Percentiles rank a stretch among this genome's conserved stretches.
Conservation (phyloP, 1,140 invertebrate species). For the Drosophila virilis region DNA sequence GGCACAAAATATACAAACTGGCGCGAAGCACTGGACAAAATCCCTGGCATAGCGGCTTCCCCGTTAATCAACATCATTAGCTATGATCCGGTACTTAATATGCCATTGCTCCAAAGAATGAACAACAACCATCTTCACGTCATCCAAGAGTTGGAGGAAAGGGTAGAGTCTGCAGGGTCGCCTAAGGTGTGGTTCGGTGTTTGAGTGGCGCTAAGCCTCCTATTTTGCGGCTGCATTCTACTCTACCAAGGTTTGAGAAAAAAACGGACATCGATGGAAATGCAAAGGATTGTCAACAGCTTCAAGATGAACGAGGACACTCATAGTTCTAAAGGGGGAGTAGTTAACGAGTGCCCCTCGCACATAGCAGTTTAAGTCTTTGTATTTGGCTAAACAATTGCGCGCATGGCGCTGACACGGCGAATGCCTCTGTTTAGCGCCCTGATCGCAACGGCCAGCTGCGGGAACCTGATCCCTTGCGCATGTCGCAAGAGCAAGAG, state of each 20-base stretch:
- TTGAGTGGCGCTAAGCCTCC: not conserved
- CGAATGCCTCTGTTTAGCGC: too few relatives aligned
- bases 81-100: not conserved
- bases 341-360: not conserved
- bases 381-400: not conserved
- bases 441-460: too few relatives aligned
- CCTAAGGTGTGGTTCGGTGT: not conserved
- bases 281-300: too few relatives aligned
- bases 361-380: not conserved
- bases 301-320: too few relatives aligned
- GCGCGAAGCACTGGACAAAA: not conserved
- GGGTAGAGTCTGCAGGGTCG: not conserved
- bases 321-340: too few relatives aligned
- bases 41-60: constrained; percentile 5
- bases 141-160: constrained; percentile 1
- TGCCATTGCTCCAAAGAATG: not conserved
- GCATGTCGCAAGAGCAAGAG: too few relatives aligned
- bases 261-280: too few relatives aligned
- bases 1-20: constrained; percentile 4
- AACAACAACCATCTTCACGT: not conserved
- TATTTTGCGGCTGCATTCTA: too few relatives aligned
- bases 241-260: too few relatives aligned
- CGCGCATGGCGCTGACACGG: too few relatives aligned
- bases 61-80: constrained; percentile 9
- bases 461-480: too few relatives aligned